phyloP scores from a whole-genome alignment of 2,797 vertebrate species.

The Columba guinea region DNA sequence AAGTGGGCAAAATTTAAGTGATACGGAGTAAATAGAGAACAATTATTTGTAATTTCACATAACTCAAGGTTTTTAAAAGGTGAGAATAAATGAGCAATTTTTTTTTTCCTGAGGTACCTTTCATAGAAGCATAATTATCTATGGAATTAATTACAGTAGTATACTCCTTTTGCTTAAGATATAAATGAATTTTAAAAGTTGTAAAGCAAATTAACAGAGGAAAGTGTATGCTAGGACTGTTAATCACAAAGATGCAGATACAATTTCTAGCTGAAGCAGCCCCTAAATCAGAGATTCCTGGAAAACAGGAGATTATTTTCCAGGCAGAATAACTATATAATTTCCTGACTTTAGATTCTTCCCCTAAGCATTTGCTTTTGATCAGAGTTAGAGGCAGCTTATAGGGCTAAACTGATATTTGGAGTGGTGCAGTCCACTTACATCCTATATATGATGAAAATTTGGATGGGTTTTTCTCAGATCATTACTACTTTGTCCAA shows the following conservation, averaged over 20 bases:
- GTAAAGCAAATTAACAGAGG: background rate
- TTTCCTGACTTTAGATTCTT: background rate
- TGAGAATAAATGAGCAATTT: background rate
- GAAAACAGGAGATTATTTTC: slow-evolving; percentile 11
- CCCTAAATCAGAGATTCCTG: slow-evolving; percentile 2
- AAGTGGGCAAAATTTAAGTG: background rate
- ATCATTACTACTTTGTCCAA: background rate
- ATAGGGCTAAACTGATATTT: background rate
- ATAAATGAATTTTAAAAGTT: background rate
- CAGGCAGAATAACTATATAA: background rate
- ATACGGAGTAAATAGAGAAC: background rate
- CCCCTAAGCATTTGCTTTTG: slow-evolving; percentile 4
- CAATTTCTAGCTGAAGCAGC: background rate
- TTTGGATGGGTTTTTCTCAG: background rate
- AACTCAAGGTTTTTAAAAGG: background rate
- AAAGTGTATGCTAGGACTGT: background rate
- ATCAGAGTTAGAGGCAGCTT: background rate
- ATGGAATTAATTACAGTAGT: rapidly evolving
- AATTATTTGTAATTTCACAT: background rate
- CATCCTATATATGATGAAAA: background rate
- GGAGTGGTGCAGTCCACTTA: background rate
- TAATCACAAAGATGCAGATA: background rate
- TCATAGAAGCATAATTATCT: background rate
- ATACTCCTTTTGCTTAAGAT: background rate
- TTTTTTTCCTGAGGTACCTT: background rate